Percentiles rank a stretch among this genome's conserved stretches.
phyloP scores from a whole-genome alignment of 2,888 invertebrate species.

The Tetramorium bicarinatum region DNA sequence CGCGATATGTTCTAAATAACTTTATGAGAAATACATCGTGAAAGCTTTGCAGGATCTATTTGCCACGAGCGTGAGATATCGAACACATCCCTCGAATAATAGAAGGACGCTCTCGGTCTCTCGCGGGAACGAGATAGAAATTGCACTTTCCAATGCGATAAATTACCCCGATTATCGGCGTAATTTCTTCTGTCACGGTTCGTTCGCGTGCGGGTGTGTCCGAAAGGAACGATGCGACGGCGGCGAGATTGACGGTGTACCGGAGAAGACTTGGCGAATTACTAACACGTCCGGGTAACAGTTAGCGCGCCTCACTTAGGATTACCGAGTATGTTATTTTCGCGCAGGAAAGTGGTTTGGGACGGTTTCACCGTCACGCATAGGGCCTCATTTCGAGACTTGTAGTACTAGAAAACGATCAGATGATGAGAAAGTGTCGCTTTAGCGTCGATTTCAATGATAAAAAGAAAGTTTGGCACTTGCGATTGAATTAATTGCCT shows the following conservation, averaged over 20 bases:
- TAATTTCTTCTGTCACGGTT: slow-evolving; percentile 56
- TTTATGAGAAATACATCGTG: not conserved
- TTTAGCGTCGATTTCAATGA: slow-evolving; percentile 4
- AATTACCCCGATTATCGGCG: slow-evolving; percentile 66
- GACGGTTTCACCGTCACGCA: slow-evolving; percentile 62
- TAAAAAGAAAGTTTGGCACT: not conserved
- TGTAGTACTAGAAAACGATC: slow-evolving; percentile 21
- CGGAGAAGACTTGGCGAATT: slow-evolving; percentile 29
- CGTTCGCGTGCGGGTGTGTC: slow-evolving; percentile 49
- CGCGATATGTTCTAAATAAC: not conserved
- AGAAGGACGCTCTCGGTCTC: slow-evolving; percentile 4
- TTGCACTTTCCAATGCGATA: slow-evolving; percentile 76
- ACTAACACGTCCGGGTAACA: not conserved
- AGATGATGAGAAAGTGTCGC: slow-evolving; percentile 6
- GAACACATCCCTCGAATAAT: slow-evolving; percentile 9
- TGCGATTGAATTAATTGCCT: not conserved
- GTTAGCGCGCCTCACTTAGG: slow-evolving; percentile 42
- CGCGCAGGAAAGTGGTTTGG: slow-evolving; percentile 64
- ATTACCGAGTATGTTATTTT: slow-evolving; percentile 69
- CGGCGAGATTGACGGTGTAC: slow-evolving; percentile 38
- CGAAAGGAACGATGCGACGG: slow-evolving; percentile 26
- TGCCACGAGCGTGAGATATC: slow-evolving; percentile 44
- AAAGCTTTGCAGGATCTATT: slow-evolving; percentile 20
- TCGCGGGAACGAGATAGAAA: slow-evolving; percentile 65
- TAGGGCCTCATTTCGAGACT: slow-evolving; percentile 2